These are phyloP conservation scores for Halocynthia roretzi DNA, from an alignment of 23 tunicate species.

Conservation along the genomic window DNA sequence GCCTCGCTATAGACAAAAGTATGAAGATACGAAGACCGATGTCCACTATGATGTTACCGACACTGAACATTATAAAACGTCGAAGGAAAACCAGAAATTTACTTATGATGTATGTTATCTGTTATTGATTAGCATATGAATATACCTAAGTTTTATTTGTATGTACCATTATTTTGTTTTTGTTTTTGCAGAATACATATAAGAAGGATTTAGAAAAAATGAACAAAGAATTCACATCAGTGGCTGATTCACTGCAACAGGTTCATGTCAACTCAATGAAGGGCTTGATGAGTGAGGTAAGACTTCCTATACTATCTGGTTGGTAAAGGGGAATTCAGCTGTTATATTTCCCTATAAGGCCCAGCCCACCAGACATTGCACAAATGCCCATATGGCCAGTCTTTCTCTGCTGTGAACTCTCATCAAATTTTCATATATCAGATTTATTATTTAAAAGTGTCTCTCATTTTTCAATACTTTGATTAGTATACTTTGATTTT, in stretches of 20 bases:
- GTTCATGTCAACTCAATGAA: conserved; percentile 57
- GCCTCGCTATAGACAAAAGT: conserved; percentile 57
- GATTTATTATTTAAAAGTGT: neutral
- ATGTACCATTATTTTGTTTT: neutral
- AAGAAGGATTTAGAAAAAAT: conserved; percentile 40
- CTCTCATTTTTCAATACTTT: neutral
- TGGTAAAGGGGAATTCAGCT: too few relatives aligned
- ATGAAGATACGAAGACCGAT: conserved; percentile 40
- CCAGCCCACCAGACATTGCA: neutral
- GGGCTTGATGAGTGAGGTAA: conserved; percentile 60
- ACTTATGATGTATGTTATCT: conserved; percentile 30
- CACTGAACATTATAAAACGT: conserved; percentile 63
- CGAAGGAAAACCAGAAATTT: conserved; percentile 17
- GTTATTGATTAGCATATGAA: neutral
- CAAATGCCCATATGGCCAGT: neutral
- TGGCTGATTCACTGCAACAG: conserved; percentile 51
- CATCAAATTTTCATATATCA: too few relatives aligned
- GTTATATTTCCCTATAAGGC: too few relatives aligned
- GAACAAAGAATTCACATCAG: conserved; percentile 23
- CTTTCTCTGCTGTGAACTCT: neutral
- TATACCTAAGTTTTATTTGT: neutral
- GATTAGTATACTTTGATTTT: neutral
- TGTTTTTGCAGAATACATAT: conserved; percentile 47
- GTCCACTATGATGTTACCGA: conserved; percentile 48
- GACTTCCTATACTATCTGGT: neutral